These are phyloP conservation scores for Watsonalla cultraria DNA, from an alignment of 2,888 invertebrate genomes.

Conservation along the genomic window DNA sequence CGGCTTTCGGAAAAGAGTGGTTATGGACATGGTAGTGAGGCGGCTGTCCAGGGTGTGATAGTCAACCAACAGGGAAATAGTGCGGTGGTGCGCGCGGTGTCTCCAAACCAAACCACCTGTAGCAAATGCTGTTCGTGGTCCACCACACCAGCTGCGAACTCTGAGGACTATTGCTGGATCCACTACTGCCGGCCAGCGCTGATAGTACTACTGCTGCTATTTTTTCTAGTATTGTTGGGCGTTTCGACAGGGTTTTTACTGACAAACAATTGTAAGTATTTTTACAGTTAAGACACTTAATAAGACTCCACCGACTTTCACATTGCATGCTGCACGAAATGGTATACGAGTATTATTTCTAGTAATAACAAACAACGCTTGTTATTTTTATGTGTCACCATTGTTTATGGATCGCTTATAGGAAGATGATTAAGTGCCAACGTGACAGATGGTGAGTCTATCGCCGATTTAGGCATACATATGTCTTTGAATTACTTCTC, in stretches of 20 bases:
- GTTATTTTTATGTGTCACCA: no score
- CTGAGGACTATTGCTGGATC: slow-evolving; percentile 74
- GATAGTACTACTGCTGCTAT: slow-evolving; percentile 71
- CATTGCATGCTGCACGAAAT: no score
- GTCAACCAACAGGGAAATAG: slow-evolving; percentile 75
- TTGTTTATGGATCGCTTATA: no score
- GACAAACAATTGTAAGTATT: slow-evolving; percentile 79
- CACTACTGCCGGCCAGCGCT: slow-evolving; percentile 76
- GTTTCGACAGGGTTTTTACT: slow-evolving; percentile 77
- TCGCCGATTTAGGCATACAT: no score
- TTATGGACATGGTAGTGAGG: slow-evolving; percentile 65
- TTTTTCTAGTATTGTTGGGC: slow-evolving; percentile 77
- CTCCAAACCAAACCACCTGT: slow-evolving; percentile 44
- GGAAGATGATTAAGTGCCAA: no score
- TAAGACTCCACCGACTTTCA: no score
- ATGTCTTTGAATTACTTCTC: no score
- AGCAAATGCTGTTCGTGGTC: slow-evolving; percentile 61
- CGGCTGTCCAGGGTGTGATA: slow-evolving; percentile 71
- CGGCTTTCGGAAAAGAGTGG: slow-evolving; percentile 62
- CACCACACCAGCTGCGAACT: slow-evolving; percentile 56
- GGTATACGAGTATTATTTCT: no score
- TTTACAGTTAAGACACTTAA: neutral
- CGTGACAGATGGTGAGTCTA: no score
- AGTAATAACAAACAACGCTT: no score
- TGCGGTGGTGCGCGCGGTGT: slow-evolving; percentile 59